A percentile compares a stretch with the other conserved stretches of the same genome.
These are phyloP conservation scores for Ostrea edulis DNA, from an alignment of 1,140 invertebrate genomes.

Conservation along the genomic window DNA sequence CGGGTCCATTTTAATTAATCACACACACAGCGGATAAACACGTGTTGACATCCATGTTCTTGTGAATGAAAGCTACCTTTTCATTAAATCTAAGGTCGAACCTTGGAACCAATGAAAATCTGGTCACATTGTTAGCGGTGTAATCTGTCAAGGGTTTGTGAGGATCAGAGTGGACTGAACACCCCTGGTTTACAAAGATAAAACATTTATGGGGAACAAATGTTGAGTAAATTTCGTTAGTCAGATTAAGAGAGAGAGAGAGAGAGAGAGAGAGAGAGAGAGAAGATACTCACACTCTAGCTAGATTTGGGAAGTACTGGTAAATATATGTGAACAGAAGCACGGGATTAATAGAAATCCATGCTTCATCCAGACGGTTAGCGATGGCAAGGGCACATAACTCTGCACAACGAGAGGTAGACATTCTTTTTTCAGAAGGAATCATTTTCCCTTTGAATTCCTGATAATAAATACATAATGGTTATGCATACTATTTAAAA, in stretches of 20 bases:
- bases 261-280: too few relatives aligned
- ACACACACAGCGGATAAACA: too few relatives aligned
- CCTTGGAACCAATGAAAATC: too few relatives aligned
- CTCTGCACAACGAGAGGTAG: slow-evolving; percentile 86
- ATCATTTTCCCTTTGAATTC: slow-evolving; percentile 61
- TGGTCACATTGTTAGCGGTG: too few relatives aligned
- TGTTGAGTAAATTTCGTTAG: neutral
- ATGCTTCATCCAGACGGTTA: slow-evolving; percentile 88
- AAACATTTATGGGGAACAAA: too few relatives aligned
- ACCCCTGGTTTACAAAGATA: too few relatives aligned
- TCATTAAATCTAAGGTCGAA: too few relatives aligned
- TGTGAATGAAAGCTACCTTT: too few relatives aligned
- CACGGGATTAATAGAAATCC: slow-evolving; percentile 86
- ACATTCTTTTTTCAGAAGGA: slow-evolving; percentile 81
- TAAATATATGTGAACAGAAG: slow-evolving; percentile 84
- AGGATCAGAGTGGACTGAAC: too few relatives aligned
- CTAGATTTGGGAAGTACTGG: slow-evolving; percentile 83
- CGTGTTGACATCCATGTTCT: too few relatives aligned
- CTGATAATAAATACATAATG: slow-evolving; percentile 49
- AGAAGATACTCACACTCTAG: slow-evolving; percentile 63
- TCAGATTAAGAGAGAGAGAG: neutral
- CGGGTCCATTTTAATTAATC: too few relatives aligned
- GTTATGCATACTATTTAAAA: neutral
- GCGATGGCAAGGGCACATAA: slow-evolving; percentile 88
- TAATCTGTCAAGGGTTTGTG: too few relatives aligned